Evolutionary conservation across 2,888 invertebrate species (phyloP), one percentile per base, ranked within the genome.

Genomic region (Macaria liturata): DNA sequence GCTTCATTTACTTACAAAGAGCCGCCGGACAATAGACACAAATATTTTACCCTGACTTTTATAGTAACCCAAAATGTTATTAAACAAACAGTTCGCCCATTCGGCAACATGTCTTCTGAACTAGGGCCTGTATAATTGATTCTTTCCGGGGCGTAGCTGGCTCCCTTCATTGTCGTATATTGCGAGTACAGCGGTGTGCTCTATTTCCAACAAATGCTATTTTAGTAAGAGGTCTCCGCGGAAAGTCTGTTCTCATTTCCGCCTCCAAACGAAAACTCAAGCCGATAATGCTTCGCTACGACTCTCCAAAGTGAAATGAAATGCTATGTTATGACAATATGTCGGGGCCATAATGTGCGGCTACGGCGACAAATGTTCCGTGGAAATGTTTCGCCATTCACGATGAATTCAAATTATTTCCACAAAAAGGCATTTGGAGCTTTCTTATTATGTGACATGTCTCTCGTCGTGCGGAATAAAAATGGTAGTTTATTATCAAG

Each of bases 21-120:
- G 65, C 69, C 68, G 65, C 69, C 72, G 78, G 76, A 84, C 84
- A 88, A 90, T 75, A 70, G 81, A 75, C 74, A 74, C 80, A 83
- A 84, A 88, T 87, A 87, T 87, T 87, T 87, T 80, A 86, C 81
- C 71, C 71, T 78, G 84, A 88, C 86, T 83, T n/a, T 88, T 84
- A 84, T 84, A 78, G 80, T 69, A 83, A 81, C 81, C 72, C 81
- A 80, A 82, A 87, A 90, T 90, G 89, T 91, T 91, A 88, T 90
- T 91, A 91, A 90, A 91, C 91, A 91, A 91, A 91, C 91, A 90
- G 86, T 88, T 90, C 88, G 89, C 90, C 90, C 85, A 90, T 88
- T 88, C 81, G 84, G 79, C 78, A 76, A 84, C 84, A 86, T 85
- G 83, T 85, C 83, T 84, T 77, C 76, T 46, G 77, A 80, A 79